phyloP scores from a whole-genome alignment of 23 tunicate genomes.

The Pegea sp. region DNA sequence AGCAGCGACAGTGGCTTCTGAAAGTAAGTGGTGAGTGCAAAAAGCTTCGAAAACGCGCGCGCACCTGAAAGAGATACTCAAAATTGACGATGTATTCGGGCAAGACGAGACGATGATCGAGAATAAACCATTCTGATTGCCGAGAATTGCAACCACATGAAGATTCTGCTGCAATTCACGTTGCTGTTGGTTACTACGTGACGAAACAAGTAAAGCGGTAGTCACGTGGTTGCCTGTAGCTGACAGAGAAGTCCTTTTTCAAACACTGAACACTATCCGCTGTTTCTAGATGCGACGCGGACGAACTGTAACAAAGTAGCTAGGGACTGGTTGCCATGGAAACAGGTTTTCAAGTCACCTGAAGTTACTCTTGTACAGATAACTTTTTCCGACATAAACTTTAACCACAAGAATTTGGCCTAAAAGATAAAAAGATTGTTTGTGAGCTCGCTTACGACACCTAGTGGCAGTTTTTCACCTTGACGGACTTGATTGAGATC shows the following conservation, averaged over 20 bases:
- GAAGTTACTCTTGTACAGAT: constrained; percentile 49
- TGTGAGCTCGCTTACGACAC: too few relatives aligned
- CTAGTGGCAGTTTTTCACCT: too few relatives aligned
- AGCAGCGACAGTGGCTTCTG: constrained; percentile 70
- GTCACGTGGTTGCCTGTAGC: too few relatives aligned
- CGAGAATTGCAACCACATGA: constrained; percentile 74
- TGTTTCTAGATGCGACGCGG: too few relatives aligned
- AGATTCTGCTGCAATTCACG: too few relatives aligned
- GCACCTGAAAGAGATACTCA: constrained; percentile 68
- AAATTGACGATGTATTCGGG: constrained; percentile 89
- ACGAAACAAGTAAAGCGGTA: too few relatives aligned
- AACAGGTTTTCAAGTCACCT: constrained; percentile 16
- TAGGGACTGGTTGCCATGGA: too few relatives aligned
- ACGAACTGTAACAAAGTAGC: too few relatives aligned
- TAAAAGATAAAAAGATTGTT: constrained; percentile 2
- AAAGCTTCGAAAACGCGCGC: neutral
- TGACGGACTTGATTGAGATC: too few relatives aligned
- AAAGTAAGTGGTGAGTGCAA: neutral
- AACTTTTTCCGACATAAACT: constrained; percentile 81
- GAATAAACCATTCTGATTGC: constrained; percentile 68
- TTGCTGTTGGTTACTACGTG: too few relatives aligned
- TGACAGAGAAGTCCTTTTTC: too few relatives aligned
- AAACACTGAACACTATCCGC: too few relatives aligned
- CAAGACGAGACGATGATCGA: constrained; percentile 27
- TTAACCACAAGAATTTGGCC: constrained; percentile 70